A percentile compares a stretch with the other conserved stretches of the same genome.
These are phyloP conservation scores for Harmothoe impar DNA, from an alignment of 2,888 invertebrate species.

Conservation along the genomic window DNA sequence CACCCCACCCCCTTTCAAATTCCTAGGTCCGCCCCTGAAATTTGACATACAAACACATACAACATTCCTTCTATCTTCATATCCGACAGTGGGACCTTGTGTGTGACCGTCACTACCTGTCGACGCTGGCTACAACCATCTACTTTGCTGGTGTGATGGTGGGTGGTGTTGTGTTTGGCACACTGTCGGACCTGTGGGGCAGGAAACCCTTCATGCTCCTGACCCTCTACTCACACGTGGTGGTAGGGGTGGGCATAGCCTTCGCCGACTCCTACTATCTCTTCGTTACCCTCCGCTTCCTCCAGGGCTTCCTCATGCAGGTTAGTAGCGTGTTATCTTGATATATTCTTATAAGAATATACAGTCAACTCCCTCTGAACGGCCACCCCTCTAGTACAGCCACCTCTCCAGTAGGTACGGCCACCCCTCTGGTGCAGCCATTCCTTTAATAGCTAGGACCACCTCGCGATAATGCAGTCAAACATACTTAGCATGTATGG, in stretches of 20 bases:
- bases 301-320: conserved; percentile 78
- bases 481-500: too few relatives aligned
- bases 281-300: conserved; percentile 76
- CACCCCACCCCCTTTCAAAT: too few relatives aligned
- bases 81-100: conserved; percentile 78
- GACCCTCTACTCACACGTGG: conserved; percentile 73
- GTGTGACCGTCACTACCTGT: conserved; percentile 73
- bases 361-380: too few relatives aligned
- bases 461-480: too few relatives aligned
- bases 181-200: conserved; percentile 78
- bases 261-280: conserved; percentile 73
- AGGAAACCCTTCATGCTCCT: conserved; percentile 76
- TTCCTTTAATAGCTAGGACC: too few relatives aligned
- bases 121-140: conserved; percentile 77
- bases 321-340: conserved; percentile 69
- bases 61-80: too few relatives aligned
- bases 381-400: too few relatives aligned
- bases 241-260: conserved; percentile 74
- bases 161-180: conserved; percentile 79
- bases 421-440: too few relatives aligned
- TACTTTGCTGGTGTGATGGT: conserved; percentile 80
- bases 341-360: too few relatives aligned
- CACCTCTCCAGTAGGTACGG: too few relatives aligned
- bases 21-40: too few relatives aligned
- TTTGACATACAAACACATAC: too few relatives aligned